These are phyloP conservation scores for Stenodema calcarata DNA, from an alignment of 2,888 invertebrate species.

Conservation along the genomic window DNA sequence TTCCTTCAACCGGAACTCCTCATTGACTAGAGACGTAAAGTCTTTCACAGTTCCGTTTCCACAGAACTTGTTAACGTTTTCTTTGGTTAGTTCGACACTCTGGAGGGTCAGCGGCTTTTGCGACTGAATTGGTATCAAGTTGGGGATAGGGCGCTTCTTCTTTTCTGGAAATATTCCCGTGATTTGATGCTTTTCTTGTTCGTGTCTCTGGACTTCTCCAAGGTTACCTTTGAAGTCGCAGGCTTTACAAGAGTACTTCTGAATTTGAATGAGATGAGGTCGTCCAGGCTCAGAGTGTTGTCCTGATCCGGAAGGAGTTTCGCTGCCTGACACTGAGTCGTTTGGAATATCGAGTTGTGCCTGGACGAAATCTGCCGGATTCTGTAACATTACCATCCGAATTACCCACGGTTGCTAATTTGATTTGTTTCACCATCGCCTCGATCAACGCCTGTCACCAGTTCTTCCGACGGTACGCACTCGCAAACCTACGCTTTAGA, in stretches of 20 bases:
- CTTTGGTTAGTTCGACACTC: constrained; percentile 37
- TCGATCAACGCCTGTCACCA: neutral
- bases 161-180: constrained; percentile 36
- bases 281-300: neutral
- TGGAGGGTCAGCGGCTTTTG: constrained; percentile 26
- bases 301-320: neutral
- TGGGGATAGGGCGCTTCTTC: constrained; percentile 72
- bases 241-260: constrained; percentile 61
- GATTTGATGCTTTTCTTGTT: constrained; percentile 62
- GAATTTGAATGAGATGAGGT: constrained; percentile 43
- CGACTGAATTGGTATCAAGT: constrained; percentile 72
- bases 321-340: constrained; percentile 9
- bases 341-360: constrained; percentile 47
- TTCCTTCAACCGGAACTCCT: constrained; percentile 19
- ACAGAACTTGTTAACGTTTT: constrained; percentile 37
- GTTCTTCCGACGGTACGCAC: too few species aligned
- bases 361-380: constrained; percentile 52
- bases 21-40: constrained; percentile 64
- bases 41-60: constrained; percentile 65
- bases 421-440: neutral
- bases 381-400: constrained; percentile 43
- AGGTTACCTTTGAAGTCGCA: constrained; percentile 68
- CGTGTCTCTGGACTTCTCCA: constrained; percentile 67
- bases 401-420: neutral
- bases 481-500: too few species aligned